These are phyloP conservation scores for Ia io DNA, from an alignment of 2,113 vertebrate genomes.

Conservation along the genomic window DNA sequence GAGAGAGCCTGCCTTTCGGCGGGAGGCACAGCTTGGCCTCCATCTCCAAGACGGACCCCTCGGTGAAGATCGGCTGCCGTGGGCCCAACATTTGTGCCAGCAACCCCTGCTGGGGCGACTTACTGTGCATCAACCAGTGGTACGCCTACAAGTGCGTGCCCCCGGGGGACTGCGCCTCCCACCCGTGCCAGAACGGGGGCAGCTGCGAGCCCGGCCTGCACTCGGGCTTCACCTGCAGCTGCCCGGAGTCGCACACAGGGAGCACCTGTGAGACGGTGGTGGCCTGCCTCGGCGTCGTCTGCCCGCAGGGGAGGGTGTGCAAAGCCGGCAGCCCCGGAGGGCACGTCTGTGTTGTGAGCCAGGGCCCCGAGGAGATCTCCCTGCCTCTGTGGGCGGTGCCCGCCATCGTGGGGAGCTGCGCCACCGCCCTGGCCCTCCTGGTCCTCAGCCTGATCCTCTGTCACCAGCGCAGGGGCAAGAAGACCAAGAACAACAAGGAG, in stretches of 20 bases:
- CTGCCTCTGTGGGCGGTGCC: conserved; percentile 97
- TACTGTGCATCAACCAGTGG: conserved; percentile 97
- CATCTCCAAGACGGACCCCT: conserved; percentile 88
- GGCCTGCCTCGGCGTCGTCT: conserved; percentile 91
- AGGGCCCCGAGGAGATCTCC: conserved; percentile 81
- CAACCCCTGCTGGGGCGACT: conserved; percentile 91
- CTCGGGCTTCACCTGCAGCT: conserved; percentile 89
- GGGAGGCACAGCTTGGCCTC: conserved; percentile 90
- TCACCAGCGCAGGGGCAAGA: conserved; percentile 92
- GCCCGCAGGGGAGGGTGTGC: conserved; percentile 88
- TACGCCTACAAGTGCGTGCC: conserved; percentile 93
- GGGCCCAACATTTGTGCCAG: conserved; percentile 95
- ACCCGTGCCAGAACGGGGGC: conserved; percentile 93
- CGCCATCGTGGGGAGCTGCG: conserved; percentile 95
- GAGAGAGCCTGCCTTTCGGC: conserved; percentile 90
- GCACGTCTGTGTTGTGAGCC: conserved; percentile 84
- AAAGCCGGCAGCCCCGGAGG: conserved; percentile 80
- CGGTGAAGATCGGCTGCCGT: conserved; percentile 92
- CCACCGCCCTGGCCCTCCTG: conserved; percentile 90
- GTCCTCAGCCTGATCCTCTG: conserved; percentile 95
- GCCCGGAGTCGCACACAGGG: conserved; percentile 90
- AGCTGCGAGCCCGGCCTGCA: conserved; percentile 88
- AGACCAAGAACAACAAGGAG: conserved; percentile 86
- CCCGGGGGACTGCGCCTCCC: conserved; percentile 91
- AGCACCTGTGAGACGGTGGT: conserved; percentile 88